Evolutionary conservation across 2,888 invertebrate genomes (phyloP), one percentile per base, ranked within the genome.

Genomic region (Ochropleura plecta): DNA sequence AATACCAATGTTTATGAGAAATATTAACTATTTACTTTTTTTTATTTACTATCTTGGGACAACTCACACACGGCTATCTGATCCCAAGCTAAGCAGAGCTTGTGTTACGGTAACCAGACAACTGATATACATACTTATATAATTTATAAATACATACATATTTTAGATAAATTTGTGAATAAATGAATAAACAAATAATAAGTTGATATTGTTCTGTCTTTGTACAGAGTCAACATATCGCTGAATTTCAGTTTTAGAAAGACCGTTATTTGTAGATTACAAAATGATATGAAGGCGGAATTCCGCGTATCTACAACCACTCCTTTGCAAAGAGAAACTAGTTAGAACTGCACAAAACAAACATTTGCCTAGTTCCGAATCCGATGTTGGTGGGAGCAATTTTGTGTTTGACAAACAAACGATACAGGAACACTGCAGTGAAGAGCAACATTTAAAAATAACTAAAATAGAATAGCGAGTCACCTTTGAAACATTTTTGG

Each of bases 341-440:
- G 72, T 18, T 12, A 51, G 44, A 76, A 55, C 10, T 14, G 5
- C 18, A 51, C 9, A 9, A 18, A 76, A 79, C 20, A 57, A 64
- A 76, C 51, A 63, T 78, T 70, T 70, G 30, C 20, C 9, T n/a
- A 10, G 1, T 70, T 44, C 48, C 16, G 12, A 72, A 79, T 46
- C 55, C 55, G 9, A 12, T 46, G 40, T 60, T 53, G 10, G 44
- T 75, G 49, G 30, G 46, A 59, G 16, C 40, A 40, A 53, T 67
- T 40, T 66, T 68, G 51, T 59, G 59, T 79, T 72, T 64, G 72
- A 40, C 44, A 63, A 76, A 70, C 53, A 55, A 12, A 49, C 49
- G 48, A 42, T 16, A 62, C 55, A 63, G 62, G 71, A 70, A 72
- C 55, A 55, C 14, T 40, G 16, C 16, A 12, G 49, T 20, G 62